These are phyloP conservation scores for Melieria crassipennis DNA, from an alignment of 2,888 invertebrate genomes.

Conservation along the genomic window DNA sequence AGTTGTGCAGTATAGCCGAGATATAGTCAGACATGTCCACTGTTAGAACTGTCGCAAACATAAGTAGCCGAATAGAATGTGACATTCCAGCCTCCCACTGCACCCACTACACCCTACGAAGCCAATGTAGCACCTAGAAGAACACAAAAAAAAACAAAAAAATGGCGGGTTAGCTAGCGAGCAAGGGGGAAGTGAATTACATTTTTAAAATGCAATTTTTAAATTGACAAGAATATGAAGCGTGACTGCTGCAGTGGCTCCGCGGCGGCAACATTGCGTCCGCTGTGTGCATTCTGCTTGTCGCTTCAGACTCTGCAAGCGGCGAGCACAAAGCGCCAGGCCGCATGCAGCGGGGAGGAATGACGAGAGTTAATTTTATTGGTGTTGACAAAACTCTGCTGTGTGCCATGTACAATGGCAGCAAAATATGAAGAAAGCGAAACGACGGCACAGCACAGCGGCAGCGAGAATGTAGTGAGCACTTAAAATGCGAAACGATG, in stretches of 20 bases:
- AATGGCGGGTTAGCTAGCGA: background rate
- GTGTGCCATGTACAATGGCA: background rate
- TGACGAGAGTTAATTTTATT: background rate
- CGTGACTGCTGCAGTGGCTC: background rate
- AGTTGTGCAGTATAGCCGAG: too few relatives aligned
- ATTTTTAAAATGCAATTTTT: slow-evolving; percentile 28
- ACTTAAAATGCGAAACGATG: too few relatives aligned
- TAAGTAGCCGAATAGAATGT: too few relatives aligned
- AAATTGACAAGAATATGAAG: slow-evolving; percentile 25
- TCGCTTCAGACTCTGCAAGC: too few relatives aligned
- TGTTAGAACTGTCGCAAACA: too few relatives aligned
- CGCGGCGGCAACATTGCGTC: background rate
- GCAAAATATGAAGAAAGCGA: too few relatives aligned
- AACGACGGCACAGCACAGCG: too few relatives aligned
- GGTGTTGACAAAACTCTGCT: slow-evolving; percentile 3
- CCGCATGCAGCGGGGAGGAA: too few relatives aligned
- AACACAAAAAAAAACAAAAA: background rate
- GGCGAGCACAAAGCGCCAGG: too few relatives aligned
- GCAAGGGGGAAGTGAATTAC: slow-evolving; percentile 23
- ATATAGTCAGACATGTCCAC: too few relatives aligned
- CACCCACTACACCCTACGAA: background rate
- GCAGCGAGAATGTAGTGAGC: too few relatives aligned
- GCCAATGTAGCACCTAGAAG: background rate
- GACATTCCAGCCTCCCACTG: background rate
- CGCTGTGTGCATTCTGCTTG: background rate